Percentiles rank a stretch among this genome's conserved stretches.
These are phyloP conservation scores for Poecilobothrus nobilitatus DNA, from an alignment of 2,888 invertebrate species.

Conservation along the genomic window DNA sequence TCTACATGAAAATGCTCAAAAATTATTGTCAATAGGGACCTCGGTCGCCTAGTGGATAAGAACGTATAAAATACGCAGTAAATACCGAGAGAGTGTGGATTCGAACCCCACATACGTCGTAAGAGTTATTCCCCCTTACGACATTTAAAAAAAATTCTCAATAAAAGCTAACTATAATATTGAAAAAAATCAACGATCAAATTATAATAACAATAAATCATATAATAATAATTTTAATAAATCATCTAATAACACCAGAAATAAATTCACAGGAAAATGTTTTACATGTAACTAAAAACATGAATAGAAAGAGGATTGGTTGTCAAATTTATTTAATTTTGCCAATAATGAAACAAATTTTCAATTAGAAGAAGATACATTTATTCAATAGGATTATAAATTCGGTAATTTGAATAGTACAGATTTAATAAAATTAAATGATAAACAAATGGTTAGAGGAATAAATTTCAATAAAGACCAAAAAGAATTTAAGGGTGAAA, in stretches of 20 bases:
- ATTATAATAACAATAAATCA: too few species aligned
- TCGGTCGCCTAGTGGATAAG: too few species aligned
- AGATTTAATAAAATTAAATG: background rate
- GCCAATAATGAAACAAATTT: background rate
- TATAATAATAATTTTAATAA: too few species aligned
- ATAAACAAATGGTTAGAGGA: background rate
- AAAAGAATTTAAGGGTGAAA: too few species aligned
- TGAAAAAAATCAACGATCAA: background rate
- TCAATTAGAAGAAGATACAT: background rate
- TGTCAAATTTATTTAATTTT: background rate
- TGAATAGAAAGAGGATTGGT: background rate
- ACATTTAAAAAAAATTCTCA: too few species aligned
- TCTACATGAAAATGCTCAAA: too few species aligned
- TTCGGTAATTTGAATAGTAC: conserved; percentile 5
- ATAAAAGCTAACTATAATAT: too few species aligned
- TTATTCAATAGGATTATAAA: background rate
- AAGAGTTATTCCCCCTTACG: too few species aligned
- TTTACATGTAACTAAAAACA: background rate
- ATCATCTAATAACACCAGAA: background rate
- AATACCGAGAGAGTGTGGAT: too few species aligned
- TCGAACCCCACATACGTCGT: too few species aligned
- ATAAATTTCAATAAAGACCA: background rate
- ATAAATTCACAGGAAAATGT: background rate
- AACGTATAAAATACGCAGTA: too few species aligned
- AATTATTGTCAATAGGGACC: too few species aligned